These are phyloP conservation scores for Cladorhizidae sp. DNA, from an alignment of 37 sponge, comb jelly and placozoan genomes.

Conservation along the genomic window DNA sequence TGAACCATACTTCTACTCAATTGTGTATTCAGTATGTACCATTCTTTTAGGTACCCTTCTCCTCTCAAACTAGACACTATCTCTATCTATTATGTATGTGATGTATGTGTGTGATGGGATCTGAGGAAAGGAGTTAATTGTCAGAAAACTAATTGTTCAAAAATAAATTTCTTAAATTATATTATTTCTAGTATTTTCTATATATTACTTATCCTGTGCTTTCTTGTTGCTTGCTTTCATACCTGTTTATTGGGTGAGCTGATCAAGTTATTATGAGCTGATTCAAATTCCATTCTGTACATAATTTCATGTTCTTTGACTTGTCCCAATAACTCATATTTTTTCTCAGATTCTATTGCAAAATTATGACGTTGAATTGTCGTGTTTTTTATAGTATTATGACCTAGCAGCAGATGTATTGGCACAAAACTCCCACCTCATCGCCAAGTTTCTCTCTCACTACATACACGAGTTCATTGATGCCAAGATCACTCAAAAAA, in stretches of 20 bases:
- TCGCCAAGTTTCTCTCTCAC: slow-evolving; percentile 83
- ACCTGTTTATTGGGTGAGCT: background rate
- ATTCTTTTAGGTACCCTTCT: no score
- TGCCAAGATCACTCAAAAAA: slow-evolving; percentile 86
- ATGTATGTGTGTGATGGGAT: no score
- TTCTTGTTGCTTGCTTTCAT: background rate
- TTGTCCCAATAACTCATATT: no score
- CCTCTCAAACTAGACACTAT: no score
- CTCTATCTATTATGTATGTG: no score
- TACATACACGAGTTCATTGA: slow-evolving; percentile 93
- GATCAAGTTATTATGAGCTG: background rate
- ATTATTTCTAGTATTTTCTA: no score
- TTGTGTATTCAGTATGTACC: background rate
- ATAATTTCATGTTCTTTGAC: background rate
- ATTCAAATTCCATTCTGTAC: no score
- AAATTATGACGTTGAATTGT: background rate
- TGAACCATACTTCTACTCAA: background rate
- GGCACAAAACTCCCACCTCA: slow-evolving; percentile 95
- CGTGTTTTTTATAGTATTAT: slow-evolving; percentile 72
- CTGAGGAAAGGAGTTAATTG: no score
- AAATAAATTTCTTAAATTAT: no score
- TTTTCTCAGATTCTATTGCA: background rate
- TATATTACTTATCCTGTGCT: no score
- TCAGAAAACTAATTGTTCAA: no score
- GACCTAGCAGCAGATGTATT: slow-evolving; percentile 98